Base-by-base conservation (phyloP, 2,888 invertebrate genomes). In the Brachyopa scutellaris region DNA sequence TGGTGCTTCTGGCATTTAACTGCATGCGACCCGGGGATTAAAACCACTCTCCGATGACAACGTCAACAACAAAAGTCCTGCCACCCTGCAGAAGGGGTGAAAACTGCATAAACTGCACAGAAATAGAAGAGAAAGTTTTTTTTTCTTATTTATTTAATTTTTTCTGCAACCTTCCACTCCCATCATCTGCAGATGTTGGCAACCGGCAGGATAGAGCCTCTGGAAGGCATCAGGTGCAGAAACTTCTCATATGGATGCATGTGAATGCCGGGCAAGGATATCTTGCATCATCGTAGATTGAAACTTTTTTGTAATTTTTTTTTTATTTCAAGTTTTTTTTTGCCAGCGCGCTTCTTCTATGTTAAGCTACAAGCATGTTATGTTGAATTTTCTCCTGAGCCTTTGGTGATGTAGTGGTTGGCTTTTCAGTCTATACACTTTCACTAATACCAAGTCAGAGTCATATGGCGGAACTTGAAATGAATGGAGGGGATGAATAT, bases 341-440 rank as follows among this genome's bases (percentile, higher is more conserved):
- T 72, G 57, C 74, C 19, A 49, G 49, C 49, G 55, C 55, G 59
- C 57, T 66, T 51, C 66, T 42, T 59, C 67, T n/a, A n/a, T n/a
- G n/a, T n/a, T 80, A 79, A 79, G 40, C 74, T 53, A 33, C 38
- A 73, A n/a, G n/a, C n/a, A n/a, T n/a, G n/a, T n/a, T n/a, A 53
- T 61, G 73, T 80, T 74, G 79, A 80, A 69, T 80, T 74, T 69
- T 80, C 69, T 80, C 55, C 67, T 67, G 49, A 67, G 55, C 74
- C 74, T 26, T 31, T 29, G 62, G 55, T 79, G 79, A 73, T 79
- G 47, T 55, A 72, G 64, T 72, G 59, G 64, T 57, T 49, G 21
- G 19, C 51, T n/a, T 45, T 21, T 21, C 17, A n/a, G n/a, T n/a
- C n/a, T n/a, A n/a, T 15, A 55, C 15, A 69, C 66, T 80, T 74